Evolutionary conservation across 2,797 vertebrate genomes (phyloP).

Genomic region (Protonibea diacanthus): DNA sequence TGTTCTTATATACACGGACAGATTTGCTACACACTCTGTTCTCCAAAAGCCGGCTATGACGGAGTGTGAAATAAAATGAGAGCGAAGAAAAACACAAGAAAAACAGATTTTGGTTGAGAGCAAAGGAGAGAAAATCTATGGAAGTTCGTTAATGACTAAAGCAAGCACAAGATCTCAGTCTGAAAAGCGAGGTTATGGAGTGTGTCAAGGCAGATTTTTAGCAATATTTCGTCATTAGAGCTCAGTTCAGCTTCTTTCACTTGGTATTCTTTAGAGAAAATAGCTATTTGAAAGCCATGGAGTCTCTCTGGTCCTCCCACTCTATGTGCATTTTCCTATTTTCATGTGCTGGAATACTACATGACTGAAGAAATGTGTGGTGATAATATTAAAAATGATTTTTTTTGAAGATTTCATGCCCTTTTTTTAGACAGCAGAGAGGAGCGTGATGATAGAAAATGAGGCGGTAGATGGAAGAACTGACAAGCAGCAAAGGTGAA

Average conservation of each 20-base stretch:
- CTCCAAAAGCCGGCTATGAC: slow-evolving; percentile 8
- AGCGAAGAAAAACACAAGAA: background rate
- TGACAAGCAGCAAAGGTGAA: background rate
- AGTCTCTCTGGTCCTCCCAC: background rate
- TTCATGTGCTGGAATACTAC: background rate
- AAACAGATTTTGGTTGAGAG: slow-evolving; percentile 14
- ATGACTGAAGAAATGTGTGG: background rate
- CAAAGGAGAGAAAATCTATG: background rate
- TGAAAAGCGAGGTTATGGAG: background rate
- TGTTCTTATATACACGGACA: slow-evolving; percentile 2
- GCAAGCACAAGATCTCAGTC: background rate
- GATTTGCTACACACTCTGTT: background rate
- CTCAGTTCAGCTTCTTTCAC: background rate
- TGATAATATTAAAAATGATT: background rate
- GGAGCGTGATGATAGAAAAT: background rate
- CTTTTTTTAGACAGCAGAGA: background rate
- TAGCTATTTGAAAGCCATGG: background rate
- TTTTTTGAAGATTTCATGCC: background rate
- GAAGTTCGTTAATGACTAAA: background rate
- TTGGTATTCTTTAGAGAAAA: background rate
- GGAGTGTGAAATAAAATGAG: slow-evolving; percentile 14
- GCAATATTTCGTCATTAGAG: background rate
- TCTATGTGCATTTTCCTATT: background rate
- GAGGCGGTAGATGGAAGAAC: no score
- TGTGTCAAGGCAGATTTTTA: background rate